A percentile compares a stretch with the other conserved stretches of the same genome.
phyloP scores from a whole-genome alignment of 2,888 invertebrate genomes.

The Cheilosia vulpina region DNA sequence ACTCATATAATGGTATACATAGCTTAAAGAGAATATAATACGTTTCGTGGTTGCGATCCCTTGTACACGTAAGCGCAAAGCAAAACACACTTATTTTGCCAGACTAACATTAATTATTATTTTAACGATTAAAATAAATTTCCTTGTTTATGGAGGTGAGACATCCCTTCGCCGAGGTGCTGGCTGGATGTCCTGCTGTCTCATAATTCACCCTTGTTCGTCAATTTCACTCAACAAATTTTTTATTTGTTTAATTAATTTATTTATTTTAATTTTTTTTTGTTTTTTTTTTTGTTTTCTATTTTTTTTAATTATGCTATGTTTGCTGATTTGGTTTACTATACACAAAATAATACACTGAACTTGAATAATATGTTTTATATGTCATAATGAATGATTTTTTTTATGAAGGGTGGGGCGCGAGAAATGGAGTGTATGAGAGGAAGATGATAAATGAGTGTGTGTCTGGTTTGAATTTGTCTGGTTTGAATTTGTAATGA shows the following conservation, averaged over 20 bases:
- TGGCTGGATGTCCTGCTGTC: not conserved
- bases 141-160: slow-evolving; percentile 30
- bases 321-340: slow-evolving; percentile 72
- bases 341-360: slow-evolving; percentile 75
- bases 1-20: slow-evolving; percentile 35
- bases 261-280: slow-evolving; percentile 34
- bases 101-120: slow-evolving; percentile 47
- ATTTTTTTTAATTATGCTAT: slow-evolving; percentile 62
- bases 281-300: slow-evolving; percentile 17
- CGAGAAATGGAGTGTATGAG: slow-evolving; percentile 10
- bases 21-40: slow-evolving; percentile 77
- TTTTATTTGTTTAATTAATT: slow-evolving; percentile 33
- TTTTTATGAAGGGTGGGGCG: slow-evolving; percentile 36
- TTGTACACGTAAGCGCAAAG: slow-evolving; percentile 78
- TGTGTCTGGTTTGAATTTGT: slow-evolving; percentile 38
- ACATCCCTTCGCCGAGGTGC: slow-evolving; percentile 23
- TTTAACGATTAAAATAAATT: slow-evolving; percentile 47
- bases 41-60: slow-evolving; percentile 82
- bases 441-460: slow-evolving; percentile 38
- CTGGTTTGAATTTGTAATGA: slow-evolving; percentile 41
- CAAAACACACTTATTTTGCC: slow-evolving; percentile 55
- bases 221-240: slow-evolving; percentile 57
- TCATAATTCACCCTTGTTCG: slow-evolving; percentile 31
- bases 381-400: slow-evolving; percentile 50
- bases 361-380: slow-evolving; percentile 69